Conservation (phyloP, 2,797 vertebrate species). For the Australoheros facetus region DNA sequence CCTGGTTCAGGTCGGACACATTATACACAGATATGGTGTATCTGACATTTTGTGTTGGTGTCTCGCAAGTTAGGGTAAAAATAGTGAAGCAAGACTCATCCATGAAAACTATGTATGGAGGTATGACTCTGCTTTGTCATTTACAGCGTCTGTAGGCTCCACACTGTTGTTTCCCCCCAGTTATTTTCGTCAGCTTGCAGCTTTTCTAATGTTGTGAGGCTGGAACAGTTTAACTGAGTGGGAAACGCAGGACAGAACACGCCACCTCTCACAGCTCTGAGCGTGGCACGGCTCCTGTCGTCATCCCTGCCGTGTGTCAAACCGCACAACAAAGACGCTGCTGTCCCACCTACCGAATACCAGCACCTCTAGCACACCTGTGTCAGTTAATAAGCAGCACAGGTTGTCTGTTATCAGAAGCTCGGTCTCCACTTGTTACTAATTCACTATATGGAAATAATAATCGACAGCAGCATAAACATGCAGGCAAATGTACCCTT, state of each 20-base stretch:
- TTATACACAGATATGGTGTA: too few species aligned
- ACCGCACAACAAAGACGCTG: not conserved
- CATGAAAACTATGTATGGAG: too few species aligned
- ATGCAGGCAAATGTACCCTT: not conserved
- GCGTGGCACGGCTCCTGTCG: not conserved
- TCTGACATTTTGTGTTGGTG: too few species aligned
- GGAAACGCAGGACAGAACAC: not conserved
- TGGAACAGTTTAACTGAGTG: not conserved
- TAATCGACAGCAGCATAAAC: not conserved
- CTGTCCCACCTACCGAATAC: too few species aligned
- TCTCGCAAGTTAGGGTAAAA: too few species aligned
- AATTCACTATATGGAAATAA: not conserved
- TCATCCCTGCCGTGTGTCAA: not conserved
- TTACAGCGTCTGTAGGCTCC: not conserved
- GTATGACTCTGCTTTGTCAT: not conserved
- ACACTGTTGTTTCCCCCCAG: too few species aligned
- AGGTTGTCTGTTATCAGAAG: not conserved
- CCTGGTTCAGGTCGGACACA: fast-evolving
- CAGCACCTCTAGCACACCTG: not conserved
- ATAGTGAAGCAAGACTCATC: too few species aligned
- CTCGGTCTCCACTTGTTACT: not conserved
- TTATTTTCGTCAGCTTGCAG: not conserved
- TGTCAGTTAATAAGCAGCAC: not conserved
- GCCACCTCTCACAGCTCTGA: not conserved
- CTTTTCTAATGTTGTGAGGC: not conserved